Conservation (phyloP, 2,888 invertebrate species). For the Lottia gigantea region DNA sequence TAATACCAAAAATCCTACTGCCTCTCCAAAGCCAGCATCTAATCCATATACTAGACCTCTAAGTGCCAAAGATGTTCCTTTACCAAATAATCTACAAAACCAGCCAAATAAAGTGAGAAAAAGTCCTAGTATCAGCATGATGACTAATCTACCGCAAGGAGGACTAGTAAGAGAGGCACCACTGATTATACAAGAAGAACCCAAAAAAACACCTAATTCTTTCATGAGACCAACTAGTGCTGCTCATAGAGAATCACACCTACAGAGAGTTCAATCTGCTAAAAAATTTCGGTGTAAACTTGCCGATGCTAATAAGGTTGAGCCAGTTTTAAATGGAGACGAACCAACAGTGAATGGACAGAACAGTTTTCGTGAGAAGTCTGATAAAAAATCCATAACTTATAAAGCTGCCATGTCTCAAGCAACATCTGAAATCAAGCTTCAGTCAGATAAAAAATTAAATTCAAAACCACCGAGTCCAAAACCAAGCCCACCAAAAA, state of each 20-base stretch:
- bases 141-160: constrained; percentile 14
- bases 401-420: constrained; percentile 1
- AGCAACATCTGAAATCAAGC: background rate
- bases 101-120: constrained; percentile 35
- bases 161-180: constrained; percentile 16
- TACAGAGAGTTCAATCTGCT: background rate
- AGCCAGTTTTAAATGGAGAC: background rate
- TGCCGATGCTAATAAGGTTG: background rate
- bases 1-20: background rate
- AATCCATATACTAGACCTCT: constrained; percentile 59
- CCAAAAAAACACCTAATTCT: constrained; percentile 20
- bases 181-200: background rate
- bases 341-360: constrained; percentile 1
- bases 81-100: constrained; percentile 40
- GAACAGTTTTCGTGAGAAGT: constrained; percentile 15
- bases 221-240: constrained; percentile 26
- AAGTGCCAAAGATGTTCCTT: constrained; percentile 57
- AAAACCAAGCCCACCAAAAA: background rate
- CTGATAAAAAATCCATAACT: constrained; percentile 7
- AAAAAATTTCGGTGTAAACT: constrained; percentile 4
- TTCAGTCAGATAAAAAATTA: background rate
- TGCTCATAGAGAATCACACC: background rate
- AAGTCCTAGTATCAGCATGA: constrained; percentile 24
- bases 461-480: background rate
- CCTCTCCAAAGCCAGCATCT: constrained; percentile 23